These are phyloP conservation scores for Allacma fusca DNA, from an alignment of 2,888 invertebrate genomes.

Conservation along the genomic window DNA sequence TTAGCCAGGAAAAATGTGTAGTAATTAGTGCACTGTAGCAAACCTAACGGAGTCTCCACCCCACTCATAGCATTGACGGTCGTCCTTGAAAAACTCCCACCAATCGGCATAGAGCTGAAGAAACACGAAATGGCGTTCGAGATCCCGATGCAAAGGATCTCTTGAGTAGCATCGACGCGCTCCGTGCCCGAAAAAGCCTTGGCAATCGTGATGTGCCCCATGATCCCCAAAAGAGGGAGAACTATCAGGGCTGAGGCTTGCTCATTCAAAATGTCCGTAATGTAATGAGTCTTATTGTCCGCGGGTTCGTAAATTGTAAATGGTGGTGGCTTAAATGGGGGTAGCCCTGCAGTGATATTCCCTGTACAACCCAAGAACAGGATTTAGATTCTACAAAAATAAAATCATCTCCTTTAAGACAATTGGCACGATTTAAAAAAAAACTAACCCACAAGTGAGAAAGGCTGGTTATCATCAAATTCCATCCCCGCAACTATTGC, in stretches of 20 bases:
- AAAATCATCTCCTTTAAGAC: no score
- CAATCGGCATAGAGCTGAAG: slow-evolving; percentile 55
- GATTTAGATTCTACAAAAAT: no score
- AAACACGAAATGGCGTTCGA: slow-evolving; percentile 45
- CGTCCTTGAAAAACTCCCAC: slow-evolving; percentile 52
- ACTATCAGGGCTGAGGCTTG: slow-evolving; percentile 86
- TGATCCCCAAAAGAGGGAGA: slow-evolving; percentile 83
- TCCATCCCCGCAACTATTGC: slow-evolving; percentile 65
- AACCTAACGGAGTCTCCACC: slow-evolving; percentile 48
- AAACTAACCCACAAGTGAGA: slow-evolving; percentile 35
- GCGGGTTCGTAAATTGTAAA: slow-evolving; percentile 70
- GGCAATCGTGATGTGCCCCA: slow-evolving; percentile 77
- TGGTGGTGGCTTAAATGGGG: slow-evolving; percentile 72
- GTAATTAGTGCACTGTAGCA: no score
- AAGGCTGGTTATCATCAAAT: not conserved
- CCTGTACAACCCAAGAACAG: slow-evolving; percentile 66
- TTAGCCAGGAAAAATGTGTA: no score
- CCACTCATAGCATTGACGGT: slow-evolving; percentile 55
- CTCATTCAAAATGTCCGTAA: slow-evolving; percentile 77
- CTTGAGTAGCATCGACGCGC: slow-evolving; percentile 56
- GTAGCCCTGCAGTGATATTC: slow-evolving; percentile 76
- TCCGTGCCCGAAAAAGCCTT: slow-evolving; percentile 51
- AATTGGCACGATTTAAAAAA: not conserved
- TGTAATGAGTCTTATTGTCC: slow-evolving; percentile 68
- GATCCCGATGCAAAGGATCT: slow-evolving; percentile 42